Evolutionary conservation across 2,113 vertebrate species (phyloP).

Genomic region (Pterocles orientalis): DNA sequence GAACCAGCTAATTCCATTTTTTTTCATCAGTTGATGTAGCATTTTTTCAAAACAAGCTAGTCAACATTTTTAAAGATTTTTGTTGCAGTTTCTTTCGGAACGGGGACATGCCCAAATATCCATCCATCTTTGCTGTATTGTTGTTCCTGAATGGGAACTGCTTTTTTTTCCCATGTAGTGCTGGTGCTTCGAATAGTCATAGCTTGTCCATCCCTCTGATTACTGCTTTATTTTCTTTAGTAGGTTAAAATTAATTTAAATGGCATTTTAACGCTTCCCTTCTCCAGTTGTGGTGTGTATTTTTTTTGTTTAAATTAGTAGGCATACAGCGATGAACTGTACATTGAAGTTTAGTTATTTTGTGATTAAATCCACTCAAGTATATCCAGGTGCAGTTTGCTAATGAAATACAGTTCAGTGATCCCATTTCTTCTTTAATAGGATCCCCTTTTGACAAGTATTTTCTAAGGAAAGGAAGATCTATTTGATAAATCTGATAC

Average conservation of each 20-base stretch:
- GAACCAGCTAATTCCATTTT: conserved; percentile 44
- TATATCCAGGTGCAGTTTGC: background rate
- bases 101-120: background rate
- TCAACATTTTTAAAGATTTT: conserved; percentile 66
- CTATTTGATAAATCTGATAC: background rate
- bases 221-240: background rate
- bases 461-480: background rate
- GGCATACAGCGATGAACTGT: background rate
- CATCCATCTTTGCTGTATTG: background rate
- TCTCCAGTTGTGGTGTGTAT: background rate
- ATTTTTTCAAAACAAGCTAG: conserved; percentile 65
- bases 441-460: background rate
- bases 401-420: background rate
- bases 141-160: background rate
- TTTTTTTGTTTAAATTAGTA: background rate
- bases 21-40: conserved; percentile 34
- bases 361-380: background rate
- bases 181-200: background rate
- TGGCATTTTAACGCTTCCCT: background rate
- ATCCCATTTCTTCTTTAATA: background rate
- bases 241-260: background rate
- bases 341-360: conserved; percentile 16
- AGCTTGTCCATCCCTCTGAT: background rate
- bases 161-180: background rate
- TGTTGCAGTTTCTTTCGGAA: conserved; percentile 7